Conservation (phyloP, 2,797 vertebrate species). For the Borostomias antarcticus region DNA sequence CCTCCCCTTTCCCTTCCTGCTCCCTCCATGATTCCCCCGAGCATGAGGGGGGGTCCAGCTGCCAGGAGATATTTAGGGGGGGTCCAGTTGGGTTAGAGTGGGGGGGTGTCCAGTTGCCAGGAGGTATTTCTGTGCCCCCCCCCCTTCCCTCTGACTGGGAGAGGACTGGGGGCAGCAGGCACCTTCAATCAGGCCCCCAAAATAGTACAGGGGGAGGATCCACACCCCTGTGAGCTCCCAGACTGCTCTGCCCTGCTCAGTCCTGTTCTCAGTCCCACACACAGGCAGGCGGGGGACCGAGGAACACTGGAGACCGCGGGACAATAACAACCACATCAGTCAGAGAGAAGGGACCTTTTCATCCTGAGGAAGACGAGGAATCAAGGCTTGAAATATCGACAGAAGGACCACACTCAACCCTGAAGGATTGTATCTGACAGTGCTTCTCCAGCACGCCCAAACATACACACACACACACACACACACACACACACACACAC, state of each 20-base stretch:
- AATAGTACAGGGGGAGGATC: conserved; percentile 82
- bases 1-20: conserved; percentile 49
- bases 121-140: conserved; percentile 84
- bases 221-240: conserved; percentile 63
- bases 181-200: conserved; percentile 84
- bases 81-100: too few species aligned
- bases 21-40: conserved; percentile 56
- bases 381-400: background rate
- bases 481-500: background rate
- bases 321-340: too few species aligned
- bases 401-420: too few species aligned
- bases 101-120: conserved; percentile 77
- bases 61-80: too few species aligned
- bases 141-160: conserved; percentile 41
- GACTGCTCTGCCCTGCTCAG: conserved; percentile 59
- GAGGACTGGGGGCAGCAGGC: conserved; percentile 62
- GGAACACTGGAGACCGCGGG: conserved; percentile 6
- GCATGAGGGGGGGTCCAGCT: too few species aligned
- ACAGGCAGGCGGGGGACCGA: conserved; percentile 41
- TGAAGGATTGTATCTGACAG: too few species aligned
- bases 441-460: too few species aligned
- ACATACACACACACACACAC: background rate
- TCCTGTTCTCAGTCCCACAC: conserved; percentile 48
- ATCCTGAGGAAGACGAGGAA: background rate
- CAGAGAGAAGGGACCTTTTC: conserved; percentile 4